These are phyloP conservation scores for Nymphalis c-album DNA, from an alignment of 2,888 invertebrate species.

Conservation along the genomic window DNA sequence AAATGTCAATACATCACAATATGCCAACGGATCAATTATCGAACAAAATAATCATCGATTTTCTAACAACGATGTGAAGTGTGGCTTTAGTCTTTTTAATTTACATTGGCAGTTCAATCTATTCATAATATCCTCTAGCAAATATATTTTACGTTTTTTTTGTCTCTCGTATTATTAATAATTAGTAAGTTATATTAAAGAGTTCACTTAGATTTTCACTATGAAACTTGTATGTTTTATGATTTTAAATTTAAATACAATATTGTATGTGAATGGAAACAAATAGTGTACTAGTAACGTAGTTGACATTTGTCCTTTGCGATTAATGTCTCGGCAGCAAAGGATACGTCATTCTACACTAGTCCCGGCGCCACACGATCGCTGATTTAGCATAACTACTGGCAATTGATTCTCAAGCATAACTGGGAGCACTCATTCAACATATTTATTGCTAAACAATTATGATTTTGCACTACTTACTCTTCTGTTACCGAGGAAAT, in stretches of 20 bases:
- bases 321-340: slow-evolving; percentile 1
- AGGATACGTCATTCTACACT: slow-evolving; percentile 17
- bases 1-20: background rate
- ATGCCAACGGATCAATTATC: background rate
- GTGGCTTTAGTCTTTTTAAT: slow-evolving; percentile 15
- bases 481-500: too few relatives aligned
- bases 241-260: background rate
- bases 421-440: too few relatives aligned
- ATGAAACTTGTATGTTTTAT: background rate
- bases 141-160: slow-evolving; percentile 2
- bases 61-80: slow-evolving; percentile 4
- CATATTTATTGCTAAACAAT: too few relatives aligned
- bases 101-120: slow-evolving; percentile 19
- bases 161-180: background rate
- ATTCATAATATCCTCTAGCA: background rate
- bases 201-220: slow-evolving; percentile 3
- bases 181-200: slow-evolving; percentile 4
- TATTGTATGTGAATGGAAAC: background rate
- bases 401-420: too few relatives aligned
- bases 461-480: too few relatives aligned
- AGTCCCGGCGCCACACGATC: background rate
- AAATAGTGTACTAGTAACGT: background rate
- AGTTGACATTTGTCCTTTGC: too few relatives aligned
- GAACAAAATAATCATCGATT: slow-evolving; percentile 1
- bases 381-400: too few relatives aligned